phyloP scores from a whole-genome alignment of 2,888 invertebrate species.

The Beris morrisii region DNA sequence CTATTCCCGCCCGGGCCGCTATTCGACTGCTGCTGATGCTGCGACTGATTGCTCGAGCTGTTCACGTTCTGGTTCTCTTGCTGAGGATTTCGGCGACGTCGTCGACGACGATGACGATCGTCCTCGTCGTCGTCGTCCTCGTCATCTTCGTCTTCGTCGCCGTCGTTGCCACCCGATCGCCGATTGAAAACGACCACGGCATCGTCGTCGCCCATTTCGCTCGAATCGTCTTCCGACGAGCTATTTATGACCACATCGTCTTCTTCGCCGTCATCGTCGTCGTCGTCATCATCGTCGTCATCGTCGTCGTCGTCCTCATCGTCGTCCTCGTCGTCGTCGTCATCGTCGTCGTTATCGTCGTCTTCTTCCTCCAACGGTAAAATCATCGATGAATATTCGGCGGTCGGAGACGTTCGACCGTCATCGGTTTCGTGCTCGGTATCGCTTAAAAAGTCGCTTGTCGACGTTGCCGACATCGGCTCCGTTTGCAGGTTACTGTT shows the following conservation, averaged over 20 bases:
- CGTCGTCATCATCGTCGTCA: constrained; percentile 31
- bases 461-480: constrained; percentile 26
- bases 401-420: constrained; percentile 18
- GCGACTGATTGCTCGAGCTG: neutral
- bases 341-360: constrained; percentile 7
- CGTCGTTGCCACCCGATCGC: neutral
- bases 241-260: constrained; percentile 24
- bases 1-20: neutral
- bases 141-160: neutral
- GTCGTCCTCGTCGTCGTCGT: constrained; percentile 29
- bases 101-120: constrained; percentile 1
- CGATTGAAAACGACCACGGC: constrained; percentile 16
- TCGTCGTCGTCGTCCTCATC: constrained; percentile 29
- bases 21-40: constrained; percentile 2
- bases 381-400: constrained; percentile 22
- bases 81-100: constrained; percentile 21
- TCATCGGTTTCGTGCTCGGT: constrained; percentile 26
- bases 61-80: neutral
- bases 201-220: constrained; percentile 31
- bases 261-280: constrained; percentile 34
- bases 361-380: constrained; percentile 14
- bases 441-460: constrained; percentile 31
- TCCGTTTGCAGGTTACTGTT: constrained; percentile 2
- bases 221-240: constrained; percentile 31
- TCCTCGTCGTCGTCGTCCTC: constrained; percentile 4